phyloP scores from a whole-genome alignment of 2,113 vertebrate genomes.

The Ophthalmotilapia sp. region DNA sequence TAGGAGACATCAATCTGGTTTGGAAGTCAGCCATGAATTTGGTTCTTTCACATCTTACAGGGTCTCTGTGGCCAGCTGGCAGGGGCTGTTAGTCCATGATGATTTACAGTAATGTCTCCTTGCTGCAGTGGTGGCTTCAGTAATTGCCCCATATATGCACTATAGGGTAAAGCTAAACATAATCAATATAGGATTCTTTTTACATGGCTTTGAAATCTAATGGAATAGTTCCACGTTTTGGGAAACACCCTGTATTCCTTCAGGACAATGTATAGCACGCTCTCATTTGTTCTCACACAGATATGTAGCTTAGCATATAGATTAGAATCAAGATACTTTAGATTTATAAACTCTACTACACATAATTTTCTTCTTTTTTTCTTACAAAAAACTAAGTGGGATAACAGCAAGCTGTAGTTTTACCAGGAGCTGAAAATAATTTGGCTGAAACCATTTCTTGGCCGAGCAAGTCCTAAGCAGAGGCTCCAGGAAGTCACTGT shows the following conservation, averaged over 20 bases:
- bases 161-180: not conserved
- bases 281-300: not conserved
- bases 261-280: not conserved
- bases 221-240: not conserved
- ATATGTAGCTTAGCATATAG: not conserved
- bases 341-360: not conserved
- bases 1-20: slow-evolving; percentile 59
- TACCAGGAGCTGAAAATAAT: not conserved
- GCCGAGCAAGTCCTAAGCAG: not conserved
- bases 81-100: slow-evolving; percentile 27
- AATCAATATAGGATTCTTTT: not conserved
- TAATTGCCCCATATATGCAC: slow-evolving; percentile 12
- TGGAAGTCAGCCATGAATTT: slow-evolving; percentile 61
- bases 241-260: not conserved
- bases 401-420: not conserved
- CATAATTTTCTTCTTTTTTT: not conserved
- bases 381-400: not conserved
- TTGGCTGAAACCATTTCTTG: not conserved
- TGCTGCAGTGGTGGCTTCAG: slow-evolving; percentile 38
- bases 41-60: slow-evolving; percentile 46
- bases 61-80: slow-evolving; percentile 63
- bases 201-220: not conserved
- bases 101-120: slow-evolving; percentile 45
- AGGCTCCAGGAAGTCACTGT: not conserved
- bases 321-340: not conserved